Conservation (phyloP, 2,888 invertebrate species). For the Netelia inedita region DNA sequence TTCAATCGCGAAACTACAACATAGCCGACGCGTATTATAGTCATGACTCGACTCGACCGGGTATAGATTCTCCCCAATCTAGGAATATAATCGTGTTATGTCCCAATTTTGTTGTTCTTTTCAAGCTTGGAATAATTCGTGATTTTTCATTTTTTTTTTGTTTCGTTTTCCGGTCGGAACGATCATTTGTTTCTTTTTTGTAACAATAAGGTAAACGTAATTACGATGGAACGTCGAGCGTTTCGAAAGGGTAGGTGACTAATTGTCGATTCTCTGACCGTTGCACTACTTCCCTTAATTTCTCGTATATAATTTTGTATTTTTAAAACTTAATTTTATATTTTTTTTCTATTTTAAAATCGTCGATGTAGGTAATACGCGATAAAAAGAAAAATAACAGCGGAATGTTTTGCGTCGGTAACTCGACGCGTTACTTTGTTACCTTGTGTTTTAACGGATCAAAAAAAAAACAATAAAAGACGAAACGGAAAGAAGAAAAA, state of each 20-base stretch:
- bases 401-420: no score
- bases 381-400: no score
- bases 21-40: not conserved
- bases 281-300: no score
- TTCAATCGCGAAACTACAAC: conserved; percentile 35
- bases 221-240: not conserved
- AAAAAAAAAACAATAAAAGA: not conserved
- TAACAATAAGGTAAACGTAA: not conserved
- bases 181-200: not conserved
- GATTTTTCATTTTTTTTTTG: not conserved
- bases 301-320: no score
- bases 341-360: no score
- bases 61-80: not conserved
- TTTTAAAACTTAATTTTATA: no score
- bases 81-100: not conserved
- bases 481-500: not conserved
- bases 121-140: not conserved
- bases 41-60: conserved; percentile 1
- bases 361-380: no score
- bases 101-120: not conserved
- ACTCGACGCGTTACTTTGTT: no score
- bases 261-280: no score
- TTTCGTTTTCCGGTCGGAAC: not conserved
- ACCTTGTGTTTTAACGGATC: no score
- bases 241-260: no score